Percentiles rank a stretch among this genome's conserved stretches.
These are phyloP conservation scores for Monopis laevigella DNA, from an alignment of 2,888 invertebrate species.

Conservation along the genomic window DNA sequence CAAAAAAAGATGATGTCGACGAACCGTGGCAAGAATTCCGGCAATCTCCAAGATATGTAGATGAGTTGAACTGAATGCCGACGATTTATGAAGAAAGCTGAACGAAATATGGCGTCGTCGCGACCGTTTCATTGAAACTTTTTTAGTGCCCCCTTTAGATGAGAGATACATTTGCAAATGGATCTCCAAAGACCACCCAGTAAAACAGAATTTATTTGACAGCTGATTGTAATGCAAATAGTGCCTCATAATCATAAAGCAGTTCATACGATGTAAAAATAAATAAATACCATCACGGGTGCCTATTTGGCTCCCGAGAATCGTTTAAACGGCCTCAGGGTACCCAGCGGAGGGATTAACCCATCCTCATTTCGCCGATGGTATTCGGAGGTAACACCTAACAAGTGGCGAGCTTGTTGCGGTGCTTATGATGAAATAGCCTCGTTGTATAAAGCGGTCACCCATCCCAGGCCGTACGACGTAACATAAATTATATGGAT, in stretches of 20 bases:
- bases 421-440: too few species aligned
- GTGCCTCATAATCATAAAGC: not conserved
- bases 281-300: too few species aligned
- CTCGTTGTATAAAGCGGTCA: too few species aligned
- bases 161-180: constrained; percentile 54
- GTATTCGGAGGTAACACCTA: too few species aligned
- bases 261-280: not conserved
- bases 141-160: constrained; percentile 35
- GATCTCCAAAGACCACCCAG: constrained; percentile 33
- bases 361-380: too few species aligned
- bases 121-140: constrained; percentile 53
- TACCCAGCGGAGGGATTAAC: too few species aligned
- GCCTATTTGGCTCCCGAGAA: too few species aligned
- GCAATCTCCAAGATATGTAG: constrained; percentile 39
- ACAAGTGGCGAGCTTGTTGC: too few species aligned
- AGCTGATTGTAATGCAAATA: constrained; percentile 45
- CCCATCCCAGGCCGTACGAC: too few species aligned
- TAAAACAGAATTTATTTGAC: constrained; percentile 30
- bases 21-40: constrained; percentile 21
- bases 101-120: constrained; percentile 48
- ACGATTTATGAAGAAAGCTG: constrained; percentile 57
- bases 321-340: too few species aligned
- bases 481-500: too few species aligned
- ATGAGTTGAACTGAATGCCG: constrained; percentile 42
- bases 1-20: constrained; percentile 21